Percentiles rank a stretch among this genome's conserved stretches.
phyloP scores from a whole-genome alignment of 1,140 invertebrate genomes.

The Fragariocoptes setiger region DNA sequence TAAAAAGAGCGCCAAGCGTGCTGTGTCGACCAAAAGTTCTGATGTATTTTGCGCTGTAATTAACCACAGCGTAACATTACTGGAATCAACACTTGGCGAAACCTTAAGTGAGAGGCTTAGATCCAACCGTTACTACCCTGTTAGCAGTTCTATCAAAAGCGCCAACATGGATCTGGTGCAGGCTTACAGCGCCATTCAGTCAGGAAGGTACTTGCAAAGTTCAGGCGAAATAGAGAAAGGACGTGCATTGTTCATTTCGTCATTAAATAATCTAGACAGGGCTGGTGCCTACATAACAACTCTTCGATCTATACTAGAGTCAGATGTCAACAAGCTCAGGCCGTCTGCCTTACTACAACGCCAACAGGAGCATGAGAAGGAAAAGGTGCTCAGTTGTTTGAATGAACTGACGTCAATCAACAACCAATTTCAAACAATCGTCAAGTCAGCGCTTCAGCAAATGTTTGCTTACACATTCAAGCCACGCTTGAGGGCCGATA shows the following conservation, averaged over 20 bases:
- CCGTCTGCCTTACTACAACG: constrained; percentile 15
- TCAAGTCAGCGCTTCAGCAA: constrained; percentile 54
- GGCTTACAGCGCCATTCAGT: constrained; percentile 35
- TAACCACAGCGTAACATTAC: constrained; percentile 56
- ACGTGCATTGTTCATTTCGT: constrained; percentile 36
- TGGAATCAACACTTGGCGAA: constrained; percentile 54
- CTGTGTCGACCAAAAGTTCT: constrained; percentile 54
- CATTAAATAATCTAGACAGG: constrained; percentile 68
- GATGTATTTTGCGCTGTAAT: constrained; percentile 86
- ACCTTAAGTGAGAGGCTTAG: constrained; percentile 38
- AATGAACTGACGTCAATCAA: constrained; percentile 37
- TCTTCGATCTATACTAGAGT: constrained; percentile 22
- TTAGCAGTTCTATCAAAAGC: neutral
- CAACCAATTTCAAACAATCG: constrained; percentile 36
- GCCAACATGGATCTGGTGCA: constrained; percentile 39
- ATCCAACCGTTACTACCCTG: constrained; percentile 39
- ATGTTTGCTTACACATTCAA: constrained; percentile 46
- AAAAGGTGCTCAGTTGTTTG: constrained; percentile 19
- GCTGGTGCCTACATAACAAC: constrained; percentile 63
- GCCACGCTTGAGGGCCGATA: constrained; percentile 49
- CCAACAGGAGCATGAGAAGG: constrained; percentile 16
- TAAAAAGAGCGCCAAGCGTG: constrained; percentile 67
- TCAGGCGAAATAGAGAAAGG: constrained; percentile 25
- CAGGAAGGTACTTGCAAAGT: constrained; percentile 25
- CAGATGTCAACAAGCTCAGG: constrained; percentile 17